Percentiles rank a stretch among this genome's conserved stretches.
phyloP scores from a whole-genome alignment of 2,888 invertebrate species.

The Agrotis puta region DNA sequence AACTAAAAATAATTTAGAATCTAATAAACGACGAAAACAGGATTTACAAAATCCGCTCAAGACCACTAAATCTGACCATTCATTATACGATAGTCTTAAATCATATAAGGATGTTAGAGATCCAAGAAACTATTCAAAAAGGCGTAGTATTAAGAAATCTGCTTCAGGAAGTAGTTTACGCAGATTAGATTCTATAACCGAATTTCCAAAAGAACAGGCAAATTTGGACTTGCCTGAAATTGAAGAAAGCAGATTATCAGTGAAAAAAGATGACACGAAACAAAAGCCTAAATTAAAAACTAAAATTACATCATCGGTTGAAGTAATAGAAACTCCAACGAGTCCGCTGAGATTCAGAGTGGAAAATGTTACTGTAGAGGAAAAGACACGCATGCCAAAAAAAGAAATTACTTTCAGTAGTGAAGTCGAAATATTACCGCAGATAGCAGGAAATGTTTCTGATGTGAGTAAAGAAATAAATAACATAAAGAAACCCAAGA shows the following conservation, averaged over 20 bases:
- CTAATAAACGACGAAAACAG: slow-evolving; percentile 68
- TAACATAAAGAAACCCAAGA: slow-evolving; percentile 69
- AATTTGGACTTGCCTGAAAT: slow-evolving; percentile 81
- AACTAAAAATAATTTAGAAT: slow-evolving; percentile 55
- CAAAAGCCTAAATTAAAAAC: slow-evolving; percentile 85
- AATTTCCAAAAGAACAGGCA: slow-evolving; percentile 80
- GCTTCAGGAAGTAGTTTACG: slow-evolving; percentile 85
- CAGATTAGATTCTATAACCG: slow-evolving; percentile 87
- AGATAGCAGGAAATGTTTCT: slow-evolving; percentile 53
- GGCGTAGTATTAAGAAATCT: slow-evolving; percentile 85
- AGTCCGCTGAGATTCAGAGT: slow-evolving; percentile 90
- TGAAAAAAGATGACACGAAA: slow-evolving; percentile 73
- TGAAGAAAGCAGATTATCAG: slow-evolving; percentile 84
- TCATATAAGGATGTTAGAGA: slow-evolving; percentile 72
- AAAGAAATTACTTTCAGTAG: slow-evolving; percentile 83
- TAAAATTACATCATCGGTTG: slow-evolving; percentile 90
- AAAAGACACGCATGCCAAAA: slow-evolving; percentile 81
- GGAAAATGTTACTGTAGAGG: slow-evolving; percentile 92
- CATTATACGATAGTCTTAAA: slow-evolving; percentile 81
- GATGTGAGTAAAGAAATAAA: slow-evolving; percentile 66
- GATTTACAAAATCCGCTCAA: slow-evolving; percentile 76
- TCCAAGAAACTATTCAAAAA: slow-evolving; percentile 70
- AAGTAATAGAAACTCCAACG: slow-evolving; percentile 83
- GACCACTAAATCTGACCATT: slow-evolving; percentile 88
- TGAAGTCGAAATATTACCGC: slow-evolving; percentile 71